Evolutionary conservation across 1,140 invertebrate genomes (phyloP).

Genomic region (Sarcophaga peregrina): DNA sequence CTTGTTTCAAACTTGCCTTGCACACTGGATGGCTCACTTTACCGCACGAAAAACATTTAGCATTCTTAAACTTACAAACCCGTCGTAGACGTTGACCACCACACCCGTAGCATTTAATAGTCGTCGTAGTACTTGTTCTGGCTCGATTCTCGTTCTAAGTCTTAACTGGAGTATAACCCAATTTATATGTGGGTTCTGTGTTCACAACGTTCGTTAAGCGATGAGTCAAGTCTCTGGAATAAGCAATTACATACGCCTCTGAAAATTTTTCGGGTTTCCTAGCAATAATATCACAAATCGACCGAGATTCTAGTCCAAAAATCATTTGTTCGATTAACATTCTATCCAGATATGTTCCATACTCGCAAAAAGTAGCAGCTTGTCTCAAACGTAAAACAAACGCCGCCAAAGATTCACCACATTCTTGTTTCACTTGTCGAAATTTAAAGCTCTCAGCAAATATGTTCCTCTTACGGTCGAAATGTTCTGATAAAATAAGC

Average conservation of each 20-base stretch:
- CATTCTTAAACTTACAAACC: background rate
- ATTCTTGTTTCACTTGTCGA: background rate
- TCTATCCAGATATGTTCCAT: background rate
- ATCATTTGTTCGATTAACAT: background rate
- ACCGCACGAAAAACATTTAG: background rate
- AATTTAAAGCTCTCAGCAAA: background rate
- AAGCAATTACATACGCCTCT: background rate
- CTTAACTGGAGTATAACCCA: background rate
- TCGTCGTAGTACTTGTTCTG: background rate
- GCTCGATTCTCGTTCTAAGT: background rate
- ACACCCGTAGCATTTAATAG: background rate
- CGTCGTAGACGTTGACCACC: conserved; percentile 1
- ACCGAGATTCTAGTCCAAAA: background rate
- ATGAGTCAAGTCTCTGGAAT: background rate
- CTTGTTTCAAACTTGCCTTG: too few species aligned
- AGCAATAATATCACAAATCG: background rate
- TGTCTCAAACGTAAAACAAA: background rate
- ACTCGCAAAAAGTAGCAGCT: background rate
- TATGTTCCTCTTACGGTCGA: background rate
- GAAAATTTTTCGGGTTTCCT: background rate
- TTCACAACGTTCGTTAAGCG: background rate
- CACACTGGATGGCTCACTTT: background rate
- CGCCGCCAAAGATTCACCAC: background rate
- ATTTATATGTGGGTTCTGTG: background rate
- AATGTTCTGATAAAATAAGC: background rate